Percentiles rank a stretch among this genome's conserved stretches.
These are phyloP conservation scores for Haliclystus octoradiatus DNA, from an alignment of 30 jellyfish, hydroid and myxozoan genomes.

Conservation along the genomic window DNA sequence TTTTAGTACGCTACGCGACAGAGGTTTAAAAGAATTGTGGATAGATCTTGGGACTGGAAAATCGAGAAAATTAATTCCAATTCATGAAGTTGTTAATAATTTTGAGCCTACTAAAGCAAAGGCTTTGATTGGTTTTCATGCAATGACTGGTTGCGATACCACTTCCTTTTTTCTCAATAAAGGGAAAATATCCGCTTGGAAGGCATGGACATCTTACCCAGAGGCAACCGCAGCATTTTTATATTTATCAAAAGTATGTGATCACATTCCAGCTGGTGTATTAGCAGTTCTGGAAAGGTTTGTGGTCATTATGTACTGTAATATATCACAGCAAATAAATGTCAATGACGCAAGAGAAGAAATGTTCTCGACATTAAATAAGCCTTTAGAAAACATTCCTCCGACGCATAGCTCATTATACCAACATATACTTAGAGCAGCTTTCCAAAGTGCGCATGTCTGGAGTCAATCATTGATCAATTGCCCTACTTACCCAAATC, in stretches of 20 bases:
- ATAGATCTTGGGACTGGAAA: slow-evolving; percentile 25
- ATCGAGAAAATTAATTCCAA: slow-evolving; percentile 7
- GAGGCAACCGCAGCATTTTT: slow-evolving; percentile 11
- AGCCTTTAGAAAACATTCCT: slow-evolving; percentile 14
- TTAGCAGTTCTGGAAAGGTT: slow-evolving; percentile 24
- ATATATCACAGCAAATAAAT: slow-evolving; percentile 5
- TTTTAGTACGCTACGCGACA: background rate
- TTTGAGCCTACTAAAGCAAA: slow-evolving; percentile 19
- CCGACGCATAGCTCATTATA: slow-evolving; percentile 14
- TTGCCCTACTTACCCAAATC: background rate
- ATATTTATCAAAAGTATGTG: slow-evolving; percentile 8
- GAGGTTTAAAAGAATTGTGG: slow-evolving; percentile 20
- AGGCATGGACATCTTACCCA: slow-evolving; percentile 11
- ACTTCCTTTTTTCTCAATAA: slow-evolving; percentile 5
- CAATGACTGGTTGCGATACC: slow-evolving; percentile 17
- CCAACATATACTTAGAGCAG: slow-evolving; percentile 17
- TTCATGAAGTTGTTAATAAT: slow-evolving; percentile 16
- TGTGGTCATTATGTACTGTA: slow-evolving; percentile 9
- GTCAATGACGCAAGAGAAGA: slow-evolving; percentile 12
- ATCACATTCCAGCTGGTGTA: slow-evolving; percentile 14
- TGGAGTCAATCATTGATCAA: slow-evolving; percentile 17
- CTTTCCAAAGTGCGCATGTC: slow-evolving; percentile 8
- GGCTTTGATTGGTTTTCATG: slow-evolving; percentile 29
- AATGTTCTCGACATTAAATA: slow-evolving; percentile 9
- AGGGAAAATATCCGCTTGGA: slow-evolving; percentile 25